These are phyloP conservation scores for Bambusicola thoracicus DNA, from an alignment of 2,113 vertebrate species.

Conservation along the genomic window DNA sequence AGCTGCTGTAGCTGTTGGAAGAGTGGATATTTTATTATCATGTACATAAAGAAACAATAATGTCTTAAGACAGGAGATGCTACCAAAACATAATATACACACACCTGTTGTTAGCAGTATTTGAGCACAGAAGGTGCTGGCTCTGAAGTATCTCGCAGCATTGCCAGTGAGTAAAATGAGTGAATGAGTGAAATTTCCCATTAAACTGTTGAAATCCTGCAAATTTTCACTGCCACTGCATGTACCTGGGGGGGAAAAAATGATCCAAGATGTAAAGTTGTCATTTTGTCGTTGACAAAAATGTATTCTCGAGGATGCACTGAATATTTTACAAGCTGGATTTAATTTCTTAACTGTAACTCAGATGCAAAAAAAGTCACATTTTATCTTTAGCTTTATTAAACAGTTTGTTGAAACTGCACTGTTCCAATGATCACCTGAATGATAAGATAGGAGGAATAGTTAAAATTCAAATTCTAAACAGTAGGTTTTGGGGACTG, in stretches of 20 bases:
- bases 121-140: not conserved
- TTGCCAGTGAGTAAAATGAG: not conserved
- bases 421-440: not conserved
- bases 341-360: constrained; percentile 48
- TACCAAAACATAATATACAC: not conserved
- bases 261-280: not conserved
- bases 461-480: not conserved
- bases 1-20: not conserved
- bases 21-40: not conserved
- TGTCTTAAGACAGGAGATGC: not conserved
- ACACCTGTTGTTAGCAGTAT: not conserved
- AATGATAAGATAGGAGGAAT: not conserved
- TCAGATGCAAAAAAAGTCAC: not conserved
- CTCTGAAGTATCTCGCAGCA: not conserved
- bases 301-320: constrained; percentile 18
- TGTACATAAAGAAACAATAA: not conserved
- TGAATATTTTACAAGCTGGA: constrained; percentile 5
- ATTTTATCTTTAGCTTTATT: not conserved
- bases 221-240: not conserved
- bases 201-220: not conserved
- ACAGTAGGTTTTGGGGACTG: not conserved
- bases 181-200: not conserved
- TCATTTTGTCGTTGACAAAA: not conserved
- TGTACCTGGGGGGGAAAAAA: not conserved
- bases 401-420: not conserved